Evolutionary conservation across 1,140 invertebrate species (phyloP).

Genomic region (Semibalanus balanoides): DNA sequence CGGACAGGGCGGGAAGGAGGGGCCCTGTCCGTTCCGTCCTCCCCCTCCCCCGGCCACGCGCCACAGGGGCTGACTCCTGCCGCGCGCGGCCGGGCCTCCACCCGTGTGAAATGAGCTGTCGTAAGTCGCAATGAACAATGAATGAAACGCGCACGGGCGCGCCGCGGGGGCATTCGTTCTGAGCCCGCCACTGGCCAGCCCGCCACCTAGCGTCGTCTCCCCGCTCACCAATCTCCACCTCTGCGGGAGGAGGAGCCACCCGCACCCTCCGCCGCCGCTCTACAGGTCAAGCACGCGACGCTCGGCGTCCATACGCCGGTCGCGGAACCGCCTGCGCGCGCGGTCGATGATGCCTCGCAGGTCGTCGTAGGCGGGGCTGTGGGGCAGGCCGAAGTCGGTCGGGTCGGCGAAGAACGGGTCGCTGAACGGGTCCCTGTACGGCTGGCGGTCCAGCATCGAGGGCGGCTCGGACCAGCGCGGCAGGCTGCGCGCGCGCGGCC

Average conservation of each 20-base stretch:
- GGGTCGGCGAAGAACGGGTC: background rate
- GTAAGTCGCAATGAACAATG: background rate
- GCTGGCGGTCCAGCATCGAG: background rate
- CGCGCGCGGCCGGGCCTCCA: background rate
- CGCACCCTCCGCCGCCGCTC: too few species aligned
- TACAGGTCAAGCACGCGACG: background rate
- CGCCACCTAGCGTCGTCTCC: too few species aligned
- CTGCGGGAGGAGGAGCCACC: too few species aligned
- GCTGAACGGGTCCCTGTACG: background rate
- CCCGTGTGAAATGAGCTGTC: background rate
- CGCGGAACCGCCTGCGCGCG: background rate
- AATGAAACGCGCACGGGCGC: background rate
- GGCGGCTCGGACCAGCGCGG: background rate
- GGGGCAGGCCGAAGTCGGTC: background rate
- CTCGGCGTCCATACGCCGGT: background rate
- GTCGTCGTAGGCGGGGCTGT: constrained; percentile 4
- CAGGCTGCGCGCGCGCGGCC: background rate
- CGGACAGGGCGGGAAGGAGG: too few species aligned
- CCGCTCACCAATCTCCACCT: too few species aligned
- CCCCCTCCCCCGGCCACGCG: background rate
- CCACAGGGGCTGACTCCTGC: too few species aligned
- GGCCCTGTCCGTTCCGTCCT: too few species aligned
- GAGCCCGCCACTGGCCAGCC: too few species aligned
- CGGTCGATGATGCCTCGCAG: constrained; percentile 1
- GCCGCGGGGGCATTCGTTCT: too few species aligned